Percentiles rank a stretch among this genome's conserved stretches.
These are phyloP conservation scores for Dolomedes plantarius DNA, from an alignment of 2,888 invertebrate genomes.

Conservation along the genomic window DNA sequence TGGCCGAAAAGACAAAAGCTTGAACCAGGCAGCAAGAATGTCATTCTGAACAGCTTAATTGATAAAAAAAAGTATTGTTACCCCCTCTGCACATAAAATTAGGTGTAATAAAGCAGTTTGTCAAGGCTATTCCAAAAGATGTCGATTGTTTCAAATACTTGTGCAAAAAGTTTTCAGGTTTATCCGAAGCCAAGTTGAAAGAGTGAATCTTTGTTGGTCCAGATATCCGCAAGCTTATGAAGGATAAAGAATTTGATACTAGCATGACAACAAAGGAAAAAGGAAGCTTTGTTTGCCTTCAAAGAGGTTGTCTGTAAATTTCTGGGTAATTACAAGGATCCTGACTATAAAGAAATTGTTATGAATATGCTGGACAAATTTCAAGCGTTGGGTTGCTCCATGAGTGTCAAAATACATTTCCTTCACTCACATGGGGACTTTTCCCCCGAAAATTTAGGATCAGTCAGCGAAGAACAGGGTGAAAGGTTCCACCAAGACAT, in stretches of 20 bases:
- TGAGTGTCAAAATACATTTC: no score
- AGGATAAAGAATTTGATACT: slow-evolving; percentile 47
- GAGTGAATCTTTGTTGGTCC: slow-evolving; percentile 42
- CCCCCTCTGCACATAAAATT: slow-evolving; percentile 74
- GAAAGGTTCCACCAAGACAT: no score
- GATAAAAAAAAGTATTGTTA: neutral
- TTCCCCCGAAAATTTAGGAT: no score
- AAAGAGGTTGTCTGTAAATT: slow-evolving; percentile 2
- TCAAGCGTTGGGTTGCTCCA: no score
- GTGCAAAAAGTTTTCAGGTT: slow-evolving; percentile 28
- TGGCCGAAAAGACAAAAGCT: neutral
- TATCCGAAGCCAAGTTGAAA: slow-evolving; percentile 38
- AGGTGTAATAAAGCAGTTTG: slow-evolving; percentile 74
- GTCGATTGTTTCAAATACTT: slow-evolving; percentile 70
- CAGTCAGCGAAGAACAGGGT: no score
- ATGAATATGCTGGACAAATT: neutral
- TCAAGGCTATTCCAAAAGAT: slow-evolving; percentile 53
- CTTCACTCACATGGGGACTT: no score
- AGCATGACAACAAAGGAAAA: slow-evolving; percentile 58
- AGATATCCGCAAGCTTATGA: slow-evolving; percentile 54
- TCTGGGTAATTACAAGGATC: slow-evolving; percentile 31
- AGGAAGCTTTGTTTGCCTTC: slow-evolving; percentile 26
- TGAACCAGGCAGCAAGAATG: neutral
- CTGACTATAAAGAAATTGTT: neutral
- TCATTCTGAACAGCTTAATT: neutral